phyloP scores from a whole-genome alignment of 1,140 invertebrate species.

The Chelonus insularis region DNA sequence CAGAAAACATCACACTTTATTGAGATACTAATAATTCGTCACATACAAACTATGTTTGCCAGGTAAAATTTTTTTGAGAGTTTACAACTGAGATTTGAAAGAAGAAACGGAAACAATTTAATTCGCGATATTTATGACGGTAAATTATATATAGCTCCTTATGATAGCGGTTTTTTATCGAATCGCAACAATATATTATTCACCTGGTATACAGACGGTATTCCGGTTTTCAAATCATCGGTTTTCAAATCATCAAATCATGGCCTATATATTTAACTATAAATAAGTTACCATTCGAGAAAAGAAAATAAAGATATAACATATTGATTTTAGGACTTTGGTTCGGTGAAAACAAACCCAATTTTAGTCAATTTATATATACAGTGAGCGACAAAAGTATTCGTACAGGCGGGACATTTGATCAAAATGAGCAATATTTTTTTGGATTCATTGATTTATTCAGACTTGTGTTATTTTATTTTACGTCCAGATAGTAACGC shows the following conservation, averaged over 20 bases:
- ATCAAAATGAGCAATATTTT: no score
- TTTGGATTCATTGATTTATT: no score
- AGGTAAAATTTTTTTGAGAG: background rate
- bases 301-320: constrained; percentile 33
- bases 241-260: constrained; percentile 37
- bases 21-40: background rate
- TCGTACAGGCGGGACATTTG: no score
- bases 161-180: constrained; percentile 30
- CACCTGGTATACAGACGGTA: constrained; percentile 40
- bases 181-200: constrained; percentile 34
- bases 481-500: no score
- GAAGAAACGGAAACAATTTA: background rate
- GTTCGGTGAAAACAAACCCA: constrained; percentile 31
- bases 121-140: constrained; percentile 10
- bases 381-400: no score
- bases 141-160: constrained; percentile 3
- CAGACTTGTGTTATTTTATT: no score
- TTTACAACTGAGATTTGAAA: constrained; percentile 16
- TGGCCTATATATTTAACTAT: constrained; percentile 42
- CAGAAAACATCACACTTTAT: background rate
- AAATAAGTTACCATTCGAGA: constrained; percentile 40
- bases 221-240: constrained; percentile 47
- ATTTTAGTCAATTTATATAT: constrained; percentile 24
- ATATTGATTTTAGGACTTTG: constrained; percentile 34
- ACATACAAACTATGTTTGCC: constrained; percentile 2